phyloP scores from a whole-genome alignment of 2,113 vertebrate species.

The Gracilinanus agilis region DNA sequence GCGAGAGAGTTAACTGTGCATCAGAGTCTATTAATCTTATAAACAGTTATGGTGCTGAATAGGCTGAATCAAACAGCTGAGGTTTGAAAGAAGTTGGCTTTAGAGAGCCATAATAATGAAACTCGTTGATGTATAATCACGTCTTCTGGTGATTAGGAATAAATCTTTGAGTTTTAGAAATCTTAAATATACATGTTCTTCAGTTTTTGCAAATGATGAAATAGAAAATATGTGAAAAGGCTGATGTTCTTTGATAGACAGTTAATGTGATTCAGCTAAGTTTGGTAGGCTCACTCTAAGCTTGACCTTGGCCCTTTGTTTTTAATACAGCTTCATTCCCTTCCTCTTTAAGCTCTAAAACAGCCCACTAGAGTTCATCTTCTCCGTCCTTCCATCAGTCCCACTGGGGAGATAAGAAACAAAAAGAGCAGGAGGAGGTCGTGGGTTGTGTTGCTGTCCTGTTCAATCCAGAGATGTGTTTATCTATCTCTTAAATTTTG shows the following conservation, averaged over 20 bases:
- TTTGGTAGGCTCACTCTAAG: neutral
- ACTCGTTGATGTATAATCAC: slow-evolving; percentile 66
- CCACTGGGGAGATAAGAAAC: neutral
- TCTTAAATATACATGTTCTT: slow-evolving; percentile 60
- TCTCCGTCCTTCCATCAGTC: neutral
- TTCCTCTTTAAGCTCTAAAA: neutral
- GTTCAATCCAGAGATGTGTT: slow-evolving; percentile 13
- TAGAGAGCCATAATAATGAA: slow-evolving; percentile 75
- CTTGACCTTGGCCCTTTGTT: neutral
- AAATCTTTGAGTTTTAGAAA: slow-evolving; percentile 66
- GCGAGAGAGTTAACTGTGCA: slow-evolving; percentile 55
- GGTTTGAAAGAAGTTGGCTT: slow-evolving; percentile 63
- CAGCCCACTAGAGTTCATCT: neutral
- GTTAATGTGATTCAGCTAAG: slow-evolving; percentile 30
- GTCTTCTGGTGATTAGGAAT: slow-evolving; percentile 71
- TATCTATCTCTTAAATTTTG: slow-evolving; percentile 69
- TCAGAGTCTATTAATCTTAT: slow-evolving; percentile 76
- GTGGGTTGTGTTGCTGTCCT: neutral
- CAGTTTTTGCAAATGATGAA: slow-evolving; percentile 27
- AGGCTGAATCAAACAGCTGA: slow-evolving; percentile 74
- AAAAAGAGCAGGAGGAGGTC: neutral
- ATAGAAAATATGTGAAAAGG: slow-evolving; percentile 29
- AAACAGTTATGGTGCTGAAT: slow-evolving; percentile 67
- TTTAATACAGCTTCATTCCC: neutral
- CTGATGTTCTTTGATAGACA: slow-evolving; percentile 22